Conservation (phyloP, 2,797 vertebrate genomes). For the Anguilla obscura region DNA sequence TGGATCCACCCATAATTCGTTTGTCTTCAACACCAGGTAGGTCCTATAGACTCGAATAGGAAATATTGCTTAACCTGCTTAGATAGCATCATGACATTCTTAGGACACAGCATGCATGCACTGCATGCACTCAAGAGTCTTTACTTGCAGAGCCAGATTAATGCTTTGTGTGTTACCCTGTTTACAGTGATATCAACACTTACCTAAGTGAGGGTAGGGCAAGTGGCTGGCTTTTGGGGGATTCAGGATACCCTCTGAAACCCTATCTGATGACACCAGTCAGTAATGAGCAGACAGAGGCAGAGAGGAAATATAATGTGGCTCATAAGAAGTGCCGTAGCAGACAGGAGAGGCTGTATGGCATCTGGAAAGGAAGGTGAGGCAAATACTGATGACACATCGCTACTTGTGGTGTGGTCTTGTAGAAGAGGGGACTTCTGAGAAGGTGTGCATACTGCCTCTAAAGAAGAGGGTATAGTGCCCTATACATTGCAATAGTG, state of each 20-base stretch:
- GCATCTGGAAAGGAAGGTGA: constrained; percentile 9
- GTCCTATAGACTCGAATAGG: not conserved
- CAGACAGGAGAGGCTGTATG: not conserved
- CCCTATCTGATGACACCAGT: not conserved
- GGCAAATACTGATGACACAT: not conserved
- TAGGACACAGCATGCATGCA: not conserved
- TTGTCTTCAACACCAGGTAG: constrained; percentile 12
- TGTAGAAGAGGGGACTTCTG: not conserved
- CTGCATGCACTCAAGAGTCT: not conserved
- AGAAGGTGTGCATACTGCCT: not conserved
- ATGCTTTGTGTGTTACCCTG: not conserved
- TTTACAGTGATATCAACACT: not conserved
- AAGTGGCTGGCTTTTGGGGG: constrained; percentile 1
- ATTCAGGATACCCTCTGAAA: constrained; percentile 9
- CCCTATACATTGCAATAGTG: too few species aligned
- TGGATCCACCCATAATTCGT: constrained; percentile 17
- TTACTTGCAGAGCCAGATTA: too few species aligned
- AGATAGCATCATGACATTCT: not conserved
- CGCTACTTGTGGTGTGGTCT: not conserved
- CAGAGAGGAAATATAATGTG: constrained; percentile 9
- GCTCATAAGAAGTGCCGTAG: constrained; percentile 14
- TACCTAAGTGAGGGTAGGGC: too few species aligned
- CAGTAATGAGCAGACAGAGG: not conserved
- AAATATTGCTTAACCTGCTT: not conserved
- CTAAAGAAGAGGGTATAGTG: not conserved